Percentiles rank a stretch among this genome's conserved stretches.
Evolutionary conservation across 1,140 invertebrate genomes (phyloP).

Genomic region (Liolophura sinensis): DNA sequence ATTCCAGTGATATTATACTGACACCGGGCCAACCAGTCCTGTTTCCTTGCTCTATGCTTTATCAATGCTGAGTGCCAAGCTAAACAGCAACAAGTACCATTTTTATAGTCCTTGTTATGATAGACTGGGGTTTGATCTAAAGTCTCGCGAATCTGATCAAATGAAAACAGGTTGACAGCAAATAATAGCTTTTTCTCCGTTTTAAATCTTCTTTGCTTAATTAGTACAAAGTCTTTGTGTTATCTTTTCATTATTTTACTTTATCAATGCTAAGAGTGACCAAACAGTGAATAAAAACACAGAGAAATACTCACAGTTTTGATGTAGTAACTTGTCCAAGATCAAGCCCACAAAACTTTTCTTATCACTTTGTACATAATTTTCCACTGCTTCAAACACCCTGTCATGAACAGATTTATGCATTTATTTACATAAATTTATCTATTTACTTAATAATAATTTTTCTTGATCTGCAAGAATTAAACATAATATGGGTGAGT

Average conservation of each 20-base stretch:
- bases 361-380: slow-evolving; percentile 3
- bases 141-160: background rate
- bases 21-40: too few relatives aligned
- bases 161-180: slow-evolving; percentile 2
- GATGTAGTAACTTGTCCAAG: slow-evolving; percentile 30
- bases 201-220: background rate
- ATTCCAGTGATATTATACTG: too few relatives aligned
- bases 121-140: too few relatives aligned
- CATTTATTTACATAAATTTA: background rate
- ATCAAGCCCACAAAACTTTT: slow-evolving; percentile 34
- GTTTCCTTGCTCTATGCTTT: too few relatives aligned
- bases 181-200: background rate
- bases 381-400: background rate
- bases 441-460: background rate
- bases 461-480: background rate
- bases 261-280: background rate
- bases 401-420: slow-evolving; percentile 5
- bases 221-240: background rate
- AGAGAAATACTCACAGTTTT: slow-evolving; percentile 28
- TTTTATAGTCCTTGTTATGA: too few relatives aligned
- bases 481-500: background rate
- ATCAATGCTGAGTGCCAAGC: too few relatives aligned
- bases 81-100: too few relatives aligned
- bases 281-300: background rate
- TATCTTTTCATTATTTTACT: background rate